Evolutionary conservation across 2,797 vertebrate species (phyloP), one percentile per base, ranked within the genome.

Genomic region (Discoglossus pictus): DNA sequence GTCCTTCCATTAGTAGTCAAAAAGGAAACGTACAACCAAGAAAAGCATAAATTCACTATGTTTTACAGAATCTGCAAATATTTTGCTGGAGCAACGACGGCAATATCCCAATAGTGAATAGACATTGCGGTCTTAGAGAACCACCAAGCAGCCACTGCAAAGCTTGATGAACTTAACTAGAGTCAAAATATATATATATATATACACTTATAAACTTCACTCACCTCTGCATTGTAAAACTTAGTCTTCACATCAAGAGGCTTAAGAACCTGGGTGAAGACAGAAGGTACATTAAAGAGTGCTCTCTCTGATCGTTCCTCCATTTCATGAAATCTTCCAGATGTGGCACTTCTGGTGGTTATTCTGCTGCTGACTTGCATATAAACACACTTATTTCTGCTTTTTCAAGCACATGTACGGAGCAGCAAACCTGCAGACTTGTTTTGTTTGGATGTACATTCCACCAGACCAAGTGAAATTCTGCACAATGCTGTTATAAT

Each of bases 211-310:
- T n/a, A n/a, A n/a, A n/a, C n/a, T n/a, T n/a, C n/a, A 77, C 89
- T 91, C 83, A 98, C 97, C 93, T 98, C 97, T 0, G 97, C 97
- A 20, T 98, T 99, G 87, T 99, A 99, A 90, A 99, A 99, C 81
- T 99, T 99, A 40, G 97, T 99, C 91, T 99, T 99, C 78, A 99
- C 97, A 72, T 99, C 97, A 61, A 99, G 76, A 34, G 97, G 97
- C 83, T 99, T 99, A 75, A 99, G 89, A 72, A 99, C 97, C 97
- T 99, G 91, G 76, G 90, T 75, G 52, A 93, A 86, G 74, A 94
- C 83, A 93, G 83, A 89, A 84, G 82, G 87, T 31, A 91, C 75
- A 75, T 83, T 87, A 80, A 89, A 87, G 23, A 78, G 1, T 1
- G 43, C 21, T 70, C 72, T 72, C 7, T 66, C 55, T 65, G 25